phyloP scores from a whole-genome alignment of 1,140 invertebrate species.

The Sweltsa coloradensis region DNA sequence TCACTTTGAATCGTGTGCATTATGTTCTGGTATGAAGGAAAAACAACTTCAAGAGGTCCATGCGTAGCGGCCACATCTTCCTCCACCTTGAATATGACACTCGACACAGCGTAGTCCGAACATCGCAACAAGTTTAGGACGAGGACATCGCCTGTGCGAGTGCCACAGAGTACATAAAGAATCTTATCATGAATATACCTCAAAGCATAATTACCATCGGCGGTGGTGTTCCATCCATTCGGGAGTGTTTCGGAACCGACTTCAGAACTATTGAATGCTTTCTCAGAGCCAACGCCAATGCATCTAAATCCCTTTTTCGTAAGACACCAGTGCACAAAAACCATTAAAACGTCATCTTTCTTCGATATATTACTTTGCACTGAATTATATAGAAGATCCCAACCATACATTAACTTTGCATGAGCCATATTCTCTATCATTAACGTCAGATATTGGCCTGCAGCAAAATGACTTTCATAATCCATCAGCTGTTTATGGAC shows the following conservation, averaged over 20 bases:
- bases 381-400: slow-evolving; percentile 53
- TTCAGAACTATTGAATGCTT: slow-evolving; percentile 43
- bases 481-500: too few relatives aligned
- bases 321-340: slow-evolving; percentile 56
- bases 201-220: slow-evolving; percentile 37
- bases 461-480: too few relatives aligned
- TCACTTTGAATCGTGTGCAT: slow-evolving; percentile 31
- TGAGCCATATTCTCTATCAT: too few relatives aligned
- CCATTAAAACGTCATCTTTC: slow-evolving; percentile 55
- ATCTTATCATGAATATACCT: slow-evolving; percentile 50
- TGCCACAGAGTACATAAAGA: slow-evolving; percentile 51
- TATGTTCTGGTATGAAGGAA: slow-evolving; percentile 32
- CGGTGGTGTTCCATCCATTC: slow-evolving; percentile 46
- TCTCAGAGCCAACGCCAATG: slow-evolving; percentile 52
- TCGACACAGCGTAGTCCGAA: slow-evolving; percentile 29
- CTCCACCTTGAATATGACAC: slow-evolving; percentile 28
- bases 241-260: slow-evolving; percentile 52
- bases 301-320: slow-evolving; percentile 56
- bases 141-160: too few relatives aligned
- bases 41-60: slow-evolving; percentile 29
- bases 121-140: too few relatives aligned
- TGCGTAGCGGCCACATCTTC: slow-evolving; percentile 28
- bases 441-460: too few relatives aligned
- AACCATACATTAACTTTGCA: too few relatives aligned
- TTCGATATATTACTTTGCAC: slow-evolving; percentile 44